Base-by-base conservation (phyloP, 1,140 invertebrate genomes). In the Drosophila parvula region DNA sequence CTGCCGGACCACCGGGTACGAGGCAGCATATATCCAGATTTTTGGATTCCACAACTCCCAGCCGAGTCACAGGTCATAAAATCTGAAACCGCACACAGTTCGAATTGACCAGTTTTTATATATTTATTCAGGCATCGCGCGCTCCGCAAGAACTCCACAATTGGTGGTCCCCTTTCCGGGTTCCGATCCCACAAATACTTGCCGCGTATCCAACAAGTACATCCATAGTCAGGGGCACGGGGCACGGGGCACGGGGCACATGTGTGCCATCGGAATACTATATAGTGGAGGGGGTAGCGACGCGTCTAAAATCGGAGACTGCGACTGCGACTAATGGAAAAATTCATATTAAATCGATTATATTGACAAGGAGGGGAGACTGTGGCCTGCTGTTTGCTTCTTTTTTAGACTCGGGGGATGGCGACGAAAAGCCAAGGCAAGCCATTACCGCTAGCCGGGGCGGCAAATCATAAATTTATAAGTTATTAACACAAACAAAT, bases 331-430 rank as follows among this genome's bases (percentile, higher is more conserved):
- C 86, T 90, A 90, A 90, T 90, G 86, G 86, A 90, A 90, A 90
- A 90, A 80, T 80, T 73, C 81, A 86, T 90, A 90, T 90, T 90
- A 90, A 90, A 90, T 90, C 79, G 86, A 90, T 86, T 79, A 75
- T 82, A 85, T 90, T 90, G 86, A 85, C 85, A 90, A 79, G 68
- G 30, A 45, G 71, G 50, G 27, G 63, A 48, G 28, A 51, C 34
- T 55, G 16, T 8, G 11, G 34, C 16, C 50, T 14, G 41, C 41
- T 43, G 28, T 12, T 28, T 47, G 22, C 22, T 22, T 22, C 22
- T 30, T 14, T 56, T 44, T 45, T 5, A 4, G 27, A 22, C 12
- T n/a, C 7, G 18, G 22, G 16, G n/a, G n/a, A 4, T 4, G 28
- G 30, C 70, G 61, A 77, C 58, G 62, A 59, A 48, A 51, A 40